Evolutionary conservation across 2,113 vertebrate species (phyloP), one percentile per base, ranked within the genome.

Genomic region (Panurus biarmicus): DNA sequence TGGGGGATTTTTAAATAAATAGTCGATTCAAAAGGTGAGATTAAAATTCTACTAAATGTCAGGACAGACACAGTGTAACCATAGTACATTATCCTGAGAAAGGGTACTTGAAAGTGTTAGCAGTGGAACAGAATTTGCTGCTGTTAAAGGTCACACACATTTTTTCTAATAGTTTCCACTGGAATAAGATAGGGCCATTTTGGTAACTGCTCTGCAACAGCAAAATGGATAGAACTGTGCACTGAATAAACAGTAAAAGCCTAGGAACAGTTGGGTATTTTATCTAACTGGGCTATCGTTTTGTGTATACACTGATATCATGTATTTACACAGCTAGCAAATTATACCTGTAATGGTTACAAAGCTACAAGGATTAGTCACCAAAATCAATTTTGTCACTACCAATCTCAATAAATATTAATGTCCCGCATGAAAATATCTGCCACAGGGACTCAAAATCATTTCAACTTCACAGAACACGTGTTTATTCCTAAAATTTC

Each of bases 401-500:
- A 92, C 67, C 71, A 50, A 86, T 80, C 82, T 85, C 76, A 65
- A 90, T 94, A 91, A 97, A 96, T 94, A 95, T 91, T 96, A 62
- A 96, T 70, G 75, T 66, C 81, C 50, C 91, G 73, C 64, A 70
- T 3, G 2, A 72, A 94, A 56, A 61, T 71, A 93, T 95, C 87
- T 86, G 61, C 54, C 67, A 78, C 5, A 1, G 42, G 58, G 71
- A 92, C 93, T 90, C 86, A 87, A 89, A 95, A 90, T 71, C 3
- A 80, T 82, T 93, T 88, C 33, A 79, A 71, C 72, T 82, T 94
- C 83, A 80, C 17, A 62, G 33, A 80, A 67, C 54, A 29, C 31
- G 91, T 53, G 51, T 69, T 86, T 91, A 90, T 29, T 64, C 66
- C 67, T 91, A 66, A 78, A 95, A 91, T 92, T 92, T 95, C 66